Evolutionary conservation across 2,888 invertebrate species (phyloP).

Genomic region (Caenorhabditis panamensis): DNA sequence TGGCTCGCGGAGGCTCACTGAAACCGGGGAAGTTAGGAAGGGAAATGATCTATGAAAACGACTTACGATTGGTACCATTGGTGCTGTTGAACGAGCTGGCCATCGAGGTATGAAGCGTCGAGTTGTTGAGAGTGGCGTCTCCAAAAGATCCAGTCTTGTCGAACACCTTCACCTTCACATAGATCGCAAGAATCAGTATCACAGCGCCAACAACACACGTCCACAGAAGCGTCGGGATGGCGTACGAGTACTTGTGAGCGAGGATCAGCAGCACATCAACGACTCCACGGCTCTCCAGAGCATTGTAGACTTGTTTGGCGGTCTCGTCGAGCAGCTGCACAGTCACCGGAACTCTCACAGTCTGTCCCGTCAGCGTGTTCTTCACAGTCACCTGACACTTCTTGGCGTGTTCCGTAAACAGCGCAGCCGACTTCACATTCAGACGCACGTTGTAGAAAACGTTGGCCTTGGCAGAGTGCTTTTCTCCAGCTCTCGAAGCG

Average conservation of each 20-base stretch:
- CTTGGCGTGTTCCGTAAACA: conserved; percentile 61
- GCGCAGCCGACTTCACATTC: conserved; percentile 63
- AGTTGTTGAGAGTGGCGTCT: conserved; percentile 38
- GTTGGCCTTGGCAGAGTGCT: conserved; percentile 57
- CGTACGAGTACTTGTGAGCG: conserved; percentile 59
- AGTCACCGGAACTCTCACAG: conserved; percentile 61
- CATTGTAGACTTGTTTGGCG: conserved; percentile 65
- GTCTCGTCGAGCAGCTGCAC: conserved; percentile 69
- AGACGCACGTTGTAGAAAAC: conserved; percentile 63
- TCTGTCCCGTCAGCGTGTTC: conserved; percentile 64
- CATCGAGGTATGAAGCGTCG: conserved; percentile 44
- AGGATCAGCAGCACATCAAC: conserved; percentile 64
- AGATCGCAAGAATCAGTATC: conserved; percentile 38
- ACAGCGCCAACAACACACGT: conserved; percentile 53
- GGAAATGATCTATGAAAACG: neutral
- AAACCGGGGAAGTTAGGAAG: conserved; percentile 1
- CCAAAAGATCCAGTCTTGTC: conserved; percentile 50
- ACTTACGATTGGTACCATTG: conserved; percentile 15
- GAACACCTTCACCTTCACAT: conserved; percentile 41
- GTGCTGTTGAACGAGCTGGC: conserved; percentile 49
- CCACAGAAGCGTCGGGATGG: conserved; percentile 65
- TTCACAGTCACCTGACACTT: conserved; percentile 61
- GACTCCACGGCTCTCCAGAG: conserved; percentile 65
- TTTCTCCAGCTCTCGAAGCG: neutral
- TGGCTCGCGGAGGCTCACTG: conserved; percentile 52